These are phyloP conservation scores for Myotis yumanensis DNA, from an alignment of 2,113 vertebrate genomes.

Conservation along the genomic window DNA sequence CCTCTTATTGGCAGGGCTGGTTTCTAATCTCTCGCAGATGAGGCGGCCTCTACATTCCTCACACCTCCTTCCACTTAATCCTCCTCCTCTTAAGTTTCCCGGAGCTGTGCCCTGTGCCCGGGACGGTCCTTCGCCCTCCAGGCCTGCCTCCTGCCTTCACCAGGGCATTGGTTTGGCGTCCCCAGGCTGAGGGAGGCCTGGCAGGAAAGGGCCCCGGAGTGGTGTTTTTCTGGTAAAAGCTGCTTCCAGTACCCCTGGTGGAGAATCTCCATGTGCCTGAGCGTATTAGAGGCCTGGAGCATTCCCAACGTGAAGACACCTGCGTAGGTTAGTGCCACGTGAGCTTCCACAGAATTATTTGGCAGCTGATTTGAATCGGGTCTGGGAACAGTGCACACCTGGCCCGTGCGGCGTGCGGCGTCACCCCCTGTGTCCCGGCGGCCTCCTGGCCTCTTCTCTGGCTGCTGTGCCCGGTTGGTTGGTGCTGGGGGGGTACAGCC, in stretches of 20 bases:
- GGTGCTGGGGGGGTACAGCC: background rate
- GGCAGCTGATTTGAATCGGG: background rate
- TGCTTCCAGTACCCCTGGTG: fast-evolving
- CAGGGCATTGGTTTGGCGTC: background rate
- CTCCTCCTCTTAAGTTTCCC: background rate
- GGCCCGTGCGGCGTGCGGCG: fast-evolving
- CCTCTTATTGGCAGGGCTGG: background rate
- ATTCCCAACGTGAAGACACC: background rate
- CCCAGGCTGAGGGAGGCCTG: background rate
- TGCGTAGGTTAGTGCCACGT: background rate
- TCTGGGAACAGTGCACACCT: fast-evolving
- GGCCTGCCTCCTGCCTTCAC: background rate
- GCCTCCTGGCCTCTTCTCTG: background rate
- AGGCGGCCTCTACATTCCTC: background rate
- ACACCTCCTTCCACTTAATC: background rate
- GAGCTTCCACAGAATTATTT: background rate
- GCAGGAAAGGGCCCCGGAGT: background rate
- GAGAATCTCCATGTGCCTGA: background rate
- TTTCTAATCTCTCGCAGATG: background rate
- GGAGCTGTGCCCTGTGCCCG: background rate
- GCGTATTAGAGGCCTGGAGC: background rate
- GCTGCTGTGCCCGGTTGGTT: fast-evolving
- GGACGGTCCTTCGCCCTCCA: fast-evolving
- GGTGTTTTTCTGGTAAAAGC: background rate
- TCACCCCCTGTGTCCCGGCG: fast-evolving